phyloP scores from a whole-genome alignment of 2,888 invertebrate genomes.

The Agrochola litura region DNA sequence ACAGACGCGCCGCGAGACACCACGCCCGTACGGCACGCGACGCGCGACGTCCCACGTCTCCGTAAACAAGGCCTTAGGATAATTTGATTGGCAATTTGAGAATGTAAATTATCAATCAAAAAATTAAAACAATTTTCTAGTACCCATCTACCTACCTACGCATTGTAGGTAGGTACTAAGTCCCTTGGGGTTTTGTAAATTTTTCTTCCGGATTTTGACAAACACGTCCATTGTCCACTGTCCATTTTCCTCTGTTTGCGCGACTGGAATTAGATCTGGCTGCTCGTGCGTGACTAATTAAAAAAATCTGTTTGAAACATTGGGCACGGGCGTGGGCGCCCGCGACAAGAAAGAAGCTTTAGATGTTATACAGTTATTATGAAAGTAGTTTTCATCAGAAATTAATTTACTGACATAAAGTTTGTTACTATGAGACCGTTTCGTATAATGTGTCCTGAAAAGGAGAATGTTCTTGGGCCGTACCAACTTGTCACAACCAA shows the following conservation, averaged over 20 bases:
- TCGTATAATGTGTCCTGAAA: neutral
- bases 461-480: neutral
- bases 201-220: constrained; percentile 29
- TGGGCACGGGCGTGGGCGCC: neutral
- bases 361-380: neutral
- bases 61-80: neutral
- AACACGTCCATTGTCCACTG: constrained; percentile 25
- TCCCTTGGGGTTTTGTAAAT: constrained; percentile 17
- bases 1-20: no score
- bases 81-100: neutral
- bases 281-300: constrained; percentile 39
- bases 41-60: no score
- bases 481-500: neutral
- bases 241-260: constrained; percentile 31
- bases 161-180: no score
- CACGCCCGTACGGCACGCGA: no score
- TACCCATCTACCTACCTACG: neutral
- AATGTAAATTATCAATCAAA: neutral
- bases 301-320: constrained; percentile 30
- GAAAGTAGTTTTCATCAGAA: neutral
- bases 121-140: neutral
- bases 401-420: neutral
- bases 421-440: neutral
- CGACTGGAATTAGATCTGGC: constrained; percentile 25
- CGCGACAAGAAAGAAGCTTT: neutral